A percentile compares a stretch with the other conserved stretches of the same genome.
phyloP scores from a whole-genome alignment of 2,888 invertebrate genomes.

The Heliconius cydno region DNA sequence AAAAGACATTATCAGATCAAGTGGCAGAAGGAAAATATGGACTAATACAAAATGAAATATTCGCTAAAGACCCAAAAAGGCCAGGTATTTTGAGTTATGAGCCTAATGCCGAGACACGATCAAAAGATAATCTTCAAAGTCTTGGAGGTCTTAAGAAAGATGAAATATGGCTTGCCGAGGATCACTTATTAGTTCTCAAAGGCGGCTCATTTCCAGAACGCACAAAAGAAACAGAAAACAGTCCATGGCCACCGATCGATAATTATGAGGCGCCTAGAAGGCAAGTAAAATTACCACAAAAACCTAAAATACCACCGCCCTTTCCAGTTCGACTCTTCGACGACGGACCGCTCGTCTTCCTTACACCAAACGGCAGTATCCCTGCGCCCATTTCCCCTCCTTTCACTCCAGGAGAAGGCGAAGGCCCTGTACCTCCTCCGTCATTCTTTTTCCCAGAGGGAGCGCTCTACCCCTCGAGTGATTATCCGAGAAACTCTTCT shows the following conservation, averaged over 20 bases:
- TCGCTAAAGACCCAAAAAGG: conserved; percentile 86
- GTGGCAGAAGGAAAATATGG: conserved; percentile 96
- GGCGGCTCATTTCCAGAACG: conserved; percentile 88
- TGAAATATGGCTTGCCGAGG: conserved; percentile 95
- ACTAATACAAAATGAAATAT: conserved; percentile 92
- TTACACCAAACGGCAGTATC: conserved; percentile 90
- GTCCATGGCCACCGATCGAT: conserved; percentile 92
- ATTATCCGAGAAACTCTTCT: conserved; percentile 86
- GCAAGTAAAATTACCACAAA: conserved; percentile 92
- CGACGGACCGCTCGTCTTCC: conserved; percentile 93
- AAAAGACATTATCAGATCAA: conserved; percentile 94
- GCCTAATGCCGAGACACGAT: conserved; percentile 89
- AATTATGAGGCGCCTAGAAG: conserved; percentile 91
- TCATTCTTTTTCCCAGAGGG: conserved; percentile 84
- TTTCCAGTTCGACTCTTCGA: conserved; percentile 95
- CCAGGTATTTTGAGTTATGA: conserved; percentile 93
- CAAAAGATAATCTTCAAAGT: conserved; percentile 90
- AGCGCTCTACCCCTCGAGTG: conserved; percentile 82
- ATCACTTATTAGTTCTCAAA: conserved; percentile 91
- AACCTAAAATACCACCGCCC: conserved; percentile 94
- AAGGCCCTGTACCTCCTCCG: conserved; percentile 80
- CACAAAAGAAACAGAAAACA: conserved; percentile 72
- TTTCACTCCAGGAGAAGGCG: conserved; percentile 85
- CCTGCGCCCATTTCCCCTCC: conserved; percentile 87
- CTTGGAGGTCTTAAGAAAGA: conserved; percentile 92